Conservation (phyloP, 2,797 vertebrate genomes). For the Tangara arthus region DNA sequence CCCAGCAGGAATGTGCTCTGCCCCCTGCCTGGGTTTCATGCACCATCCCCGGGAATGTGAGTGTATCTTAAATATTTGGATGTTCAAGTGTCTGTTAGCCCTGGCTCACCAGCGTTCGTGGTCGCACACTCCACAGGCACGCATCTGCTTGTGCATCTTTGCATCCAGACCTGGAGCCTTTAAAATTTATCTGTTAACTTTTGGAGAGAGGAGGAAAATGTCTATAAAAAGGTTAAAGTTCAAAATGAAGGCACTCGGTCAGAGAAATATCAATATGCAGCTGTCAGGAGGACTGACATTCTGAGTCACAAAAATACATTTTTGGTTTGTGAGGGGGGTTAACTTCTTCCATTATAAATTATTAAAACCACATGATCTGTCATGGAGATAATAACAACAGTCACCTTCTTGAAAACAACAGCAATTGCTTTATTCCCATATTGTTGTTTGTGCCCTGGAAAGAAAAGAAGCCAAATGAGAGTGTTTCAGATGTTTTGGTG, state of each 20-base stretch:
- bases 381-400: not conserved
- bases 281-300: constrained; percentile 11
- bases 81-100: not conserved
- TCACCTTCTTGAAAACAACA: not conserved
- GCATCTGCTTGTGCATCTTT: not conserved
- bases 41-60: not conserved
- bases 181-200: not conserved
- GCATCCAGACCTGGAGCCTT: not conserved
- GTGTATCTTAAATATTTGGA: not conserved
- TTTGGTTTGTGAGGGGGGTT: not conserved
- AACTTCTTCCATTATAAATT: not conserved
- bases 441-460: not conserved
- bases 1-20: not conserved
- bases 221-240: not conserved
- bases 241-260: not conserved
- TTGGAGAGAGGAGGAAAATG: not conserved
- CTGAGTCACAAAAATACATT: not conserved
- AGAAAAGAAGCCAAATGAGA: not conserved
- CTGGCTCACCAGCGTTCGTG: not conserved
- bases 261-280: constrained; percentile 34
- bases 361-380: not conserved
- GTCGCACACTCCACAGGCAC: not conserved
- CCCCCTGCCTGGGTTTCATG: not conserved
- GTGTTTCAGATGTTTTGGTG: not conserved
- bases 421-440: not conserved